Percentiles rank a stretch among this genome's conserved stretches.
phyloP scores from a whole-genome alignment of 1,140 invertebrate species.

The Micrasema minimum region DNA sequence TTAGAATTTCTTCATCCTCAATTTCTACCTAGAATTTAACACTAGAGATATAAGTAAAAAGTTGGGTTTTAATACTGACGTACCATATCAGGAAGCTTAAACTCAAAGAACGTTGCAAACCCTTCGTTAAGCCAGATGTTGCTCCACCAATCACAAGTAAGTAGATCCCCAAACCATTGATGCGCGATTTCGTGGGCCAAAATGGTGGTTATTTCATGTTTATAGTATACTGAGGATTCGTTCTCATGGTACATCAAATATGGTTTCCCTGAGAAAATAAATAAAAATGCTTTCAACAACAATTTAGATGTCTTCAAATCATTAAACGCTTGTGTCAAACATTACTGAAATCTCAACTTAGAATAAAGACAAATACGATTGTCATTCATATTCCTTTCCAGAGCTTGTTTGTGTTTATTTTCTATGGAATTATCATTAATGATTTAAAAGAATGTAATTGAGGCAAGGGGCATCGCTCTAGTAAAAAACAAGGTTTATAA shows the following conservation, averaged over 20 bases:
- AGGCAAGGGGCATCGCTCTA: too few relatives aligned
- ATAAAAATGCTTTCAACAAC: constrained; percentile 12
- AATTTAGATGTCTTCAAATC: constrained; percentile 75
- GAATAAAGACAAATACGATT: too few relatives aligned
- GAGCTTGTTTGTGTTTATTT: too few relatives aligned
- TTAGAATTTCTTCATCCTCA: too few relatives aligned
- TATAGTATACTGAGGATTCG: constrained; percentile 62
- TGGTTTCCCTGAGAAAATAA: constrained; percentile 68
- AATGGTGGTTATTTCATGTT: constrained; percentile 68
- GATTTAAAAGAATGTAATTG: too few relatives aligned
- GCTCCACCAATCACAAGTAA: constrained; percentile 77
- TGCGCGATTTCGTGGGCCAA: constrained; percentile 75
- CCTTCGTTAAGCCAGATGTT: constrained; percentile 77
- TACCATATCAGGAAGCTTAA: constrained; percentile 60
- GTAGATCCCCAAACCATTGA: constrained; percentile 76
- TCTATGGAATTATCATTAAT: too few relatives aligned
- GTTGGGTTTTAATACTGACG: background rate
- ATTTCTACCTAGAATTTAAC: too few relatives aligned
- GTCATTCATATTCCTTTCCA: too few relatives aligned
- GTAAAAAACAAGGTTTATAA: too few relatives aligned
- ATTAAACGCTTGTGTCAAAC: too few relatives aligned
- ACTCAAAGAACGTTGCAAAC: constrained; percentile 64
- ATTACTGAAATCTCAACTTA: too few relatives aligned
- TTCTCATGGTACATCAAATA: constrained; percentile 67
- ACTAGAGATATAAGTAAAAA: background rate